A percentile compares a stretch with the other conserved stretches of the same genome.
Evolutionary conservation across 2,113 vertebrate species (phyloP).

Genomic region (Megaleporinus macrocephalus): DNA sequence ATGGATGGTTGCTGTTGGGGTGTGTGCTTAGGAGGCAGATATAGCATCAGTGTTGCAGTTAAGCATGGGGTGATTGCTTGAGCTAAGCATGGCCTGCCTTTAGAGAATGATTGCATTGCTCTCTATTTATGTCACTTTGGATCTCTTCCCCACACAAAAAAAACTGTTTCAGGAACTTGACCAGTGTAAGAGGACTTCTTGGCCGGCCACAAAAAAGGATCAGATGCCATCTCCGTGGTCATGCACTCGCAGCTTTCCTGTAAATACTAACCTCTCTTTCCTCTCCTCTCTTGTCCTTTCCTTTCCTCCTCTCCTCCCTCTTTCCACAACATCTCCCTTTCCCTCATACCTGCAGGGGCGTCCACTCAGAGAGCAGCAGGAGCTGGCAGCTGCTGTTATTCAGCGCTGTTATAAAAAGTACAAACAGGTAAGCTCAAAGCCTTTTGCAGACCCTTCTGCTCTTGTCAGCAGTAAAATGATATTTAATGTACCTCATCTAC

Average conservation of each 20-base stretch:
- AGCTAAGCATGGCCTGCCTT: conserved; percentile 61
- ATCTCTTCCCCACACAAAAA: not conserved
- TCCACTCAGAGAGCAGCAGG: conserved; percentile 93
- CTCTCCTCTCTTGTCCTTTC: conserved; percentile 43
- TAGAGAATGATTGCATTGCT: conserved; percentile 55
- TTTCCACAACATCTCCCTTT: conserved; percentile 26
- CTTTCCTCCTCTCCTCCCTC: conserved; percentile 35
- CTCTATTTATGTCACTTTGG: conserved; percentile 30
- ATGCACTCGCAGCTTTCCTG: conserved; percentile 35
- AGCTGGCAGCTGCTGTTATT: conserved; percentile 93
- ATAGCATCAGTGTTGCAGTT: conserved; percentile 36
- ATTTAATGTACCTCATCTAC: conserved; percentile 1
- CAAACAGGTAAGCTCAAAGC: conserved; percentile 86
- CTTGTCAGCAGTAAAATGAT: conserved; percentile 12
- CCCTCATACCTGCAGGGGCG: conserved; percentile 78
- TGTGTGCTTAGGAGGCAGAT: conserved; percentile 36
- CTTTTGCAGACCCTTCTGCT: not conserved
- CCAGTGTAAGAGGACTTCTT: conserved; percentile 40
- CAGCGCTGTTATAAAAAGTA: conserved; percentile 97
- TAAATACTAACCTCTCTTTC: conserved; percentile 40
- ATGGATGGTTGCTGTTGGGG: conserved; percentile 40
- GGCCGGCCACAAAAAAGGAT: conserved; percentile 41
- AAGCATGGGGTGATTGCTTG: conserved; percentile 58
- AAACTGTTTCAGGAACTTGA: conserved; percentile 20
- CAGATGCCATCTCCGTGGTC: conserved; percentile 52